Percentiles rank a stretch among this genome's conserved stretches.
phyloP scores from a whole-genome alignment of 2,888 invertebrate species.

The Drosophila lacicola region DNA sequence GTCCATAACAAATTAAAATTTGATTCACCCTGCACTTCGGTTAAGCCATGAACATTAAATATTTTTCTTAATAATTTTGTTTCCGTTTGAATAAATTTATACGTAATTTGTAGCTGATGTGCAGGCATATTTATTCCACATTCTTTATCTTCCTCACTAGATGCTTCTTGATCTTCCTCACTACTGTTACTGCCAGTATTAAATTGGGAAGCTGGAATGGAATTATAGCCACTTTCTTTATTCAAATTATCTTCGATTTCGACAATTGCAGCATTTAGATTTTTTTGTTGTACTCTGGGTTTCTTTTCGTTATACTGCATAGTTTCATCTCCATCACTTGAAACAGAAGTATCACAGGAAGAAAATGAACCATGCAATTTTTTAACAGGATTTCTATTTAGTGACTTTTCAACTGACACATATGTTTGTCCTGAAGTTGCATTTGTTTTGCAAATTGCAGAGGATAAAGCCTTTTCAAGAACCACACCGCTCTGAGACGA shows the following conservation, averaged over 20 bases:
- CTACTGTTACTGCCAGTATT: slow-evolving; percentile 41
- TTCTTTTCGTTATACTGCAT: slow-evolving; percentile 40
- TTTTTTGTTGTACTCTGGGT: slow-evolving; percentile 32
- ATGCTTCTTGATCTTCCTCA: slow-evolving; percentile 65
- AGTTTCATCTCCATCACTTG: slow-evolving; percentile 81
- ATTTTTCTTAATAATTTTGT: slow-evolving; percentile 91
- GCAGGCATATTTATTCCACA: slow-evolving; percentile 87
- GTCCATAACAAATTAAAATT: slow-evolving; percentile 96
- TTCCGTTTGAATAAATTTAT: slow-evolving; percentile 93
- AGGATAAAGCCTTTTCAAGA: slow-evolving; percentile 16
- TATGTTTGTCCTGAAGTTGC: slow-evolving; percentile 38
- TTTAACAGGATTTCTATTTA: slow-evolving; percentile 35
- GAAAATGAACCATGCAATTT: slow-evolving; percentile 70
- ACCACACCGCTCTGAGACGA: slow-evolving; percentile 4
- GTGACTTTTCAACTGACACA: slow-evolving; percentile 37
- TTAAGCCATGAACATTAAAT: slow-evolving; percentile 91
- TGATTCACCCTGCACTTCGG: slow-evolving; percentile 89
- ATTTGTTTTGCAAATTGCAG: slow-evolving; percentile 28
- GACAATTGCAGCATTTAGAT: slow-evolving; percentile 25
- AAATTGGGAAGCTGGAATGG: slow-evolving; percentile 26
- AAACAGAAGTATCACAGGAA: slow-evolving; percentile 83
- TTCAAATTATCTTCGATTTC: slow-evolving; percentile 36
- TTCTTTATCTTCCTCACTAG: slow-evolving; percentile 71
- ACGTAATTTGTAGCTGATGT: slow-evolving; percentile 89
- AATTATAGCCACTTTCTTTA: slow-evolving; percentile 53